These are phyloP conservation scores for Argynnis bischoffii DNA, from an alignment of 2,888 invertebrate genomes.

Conservation along the genomic window DNA sequence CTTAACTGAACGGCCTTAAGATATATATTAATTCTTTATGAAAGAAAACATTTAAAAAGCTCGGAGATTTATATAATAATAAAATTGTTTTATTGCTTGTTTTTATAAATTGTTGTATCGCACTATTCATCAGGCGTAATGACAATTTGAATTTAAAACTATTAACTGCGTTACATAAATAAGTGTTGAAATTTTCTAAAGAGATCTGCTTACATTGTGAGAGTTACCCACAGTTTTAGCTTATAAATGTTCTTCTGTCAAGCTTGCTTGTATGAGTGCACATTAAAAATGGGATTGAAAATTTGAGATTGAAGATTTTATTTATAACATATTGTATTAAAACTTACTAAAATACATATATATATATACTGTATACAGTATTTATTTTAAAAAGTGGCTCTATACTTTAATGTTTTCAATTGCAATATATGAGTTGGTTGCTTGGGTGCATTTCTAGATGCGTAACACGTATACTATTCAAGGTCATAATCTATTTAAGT, in stretches of 20 bases:
- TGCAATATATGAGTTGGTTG: too few relatives aligned
- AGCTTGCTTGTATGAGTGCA: not conserved
- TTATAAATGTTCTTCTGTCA: too few relatives aligned
- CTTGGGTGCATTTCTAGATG: too few relatives aligned
- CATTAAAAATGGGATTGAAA: not conserved
- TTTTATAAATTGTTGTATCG: constrained; percentile 30
- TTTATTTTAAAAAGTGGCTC: too few relatives aligned
- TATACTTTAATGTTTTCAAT: too few relatives aligned
- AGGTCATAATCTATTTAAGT: too few relatives aligned
- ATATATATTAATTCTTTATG: constrained; percentile 25
- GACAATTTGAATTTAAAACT: constrained; percentile 26
- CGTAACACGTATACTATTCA: too few relatives aligned
- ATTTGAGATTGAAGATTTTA: not conserved
- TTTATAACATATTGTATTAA: not conserved
- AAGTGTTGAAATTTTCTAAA: not conserved
- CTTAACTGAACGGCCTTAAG: constrained; percentile 27
- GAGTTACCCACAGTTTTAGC: too few relatives aligned
- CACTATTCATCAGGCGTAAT: constrained; percentile 29
- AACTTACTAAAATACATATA: not conserved
- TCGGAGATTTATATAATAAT: constrained; percentile 40
- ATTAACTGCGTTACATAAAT: constrained; percentile 16
- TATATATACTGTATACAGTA: too few relatives aligned
- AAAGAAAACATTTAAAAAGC: constrained; percentile 37
- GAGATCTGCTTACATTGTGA: too few relatives aligned
- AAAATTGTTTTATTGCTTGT: constrained; percentile 39